Conservation (phyloP, 1,140 invertebrate species). For the Cotesia typhae region DNA sequence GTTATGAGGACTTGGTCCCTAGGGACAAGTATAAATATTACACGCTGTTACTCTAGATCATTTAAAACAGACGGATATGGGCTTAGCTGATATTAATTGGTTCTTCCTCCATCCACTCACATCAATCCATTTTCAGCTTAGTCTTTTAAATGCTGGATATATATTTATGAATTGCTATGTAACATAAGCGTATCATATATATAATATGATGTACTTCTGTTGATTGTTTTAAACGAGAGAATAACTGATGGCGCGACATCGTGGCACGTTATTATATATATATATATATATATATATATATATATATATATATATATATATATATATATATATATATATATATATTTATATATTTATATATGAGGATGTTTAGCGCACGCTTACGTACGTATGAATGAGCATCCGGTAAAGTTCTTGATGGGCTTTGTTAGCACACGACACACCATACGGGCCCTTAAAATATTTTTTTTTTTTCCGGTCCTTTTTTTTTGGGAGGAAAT, state of each 20-base stretch:
- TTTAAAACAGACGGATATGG: neutral
- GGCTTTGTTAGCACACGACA: slow-evolving; percentile 14
- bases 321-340: too few relatives aligned
- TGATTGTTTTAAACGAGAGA: slow-evolving; percentile 17
- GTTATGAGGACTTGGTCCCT: too few relatives aligned
- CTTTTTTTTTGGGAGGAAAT: neutral
- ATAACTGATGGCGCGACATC: slow-evolving; percentile 6
- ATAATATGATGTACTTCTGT: neutral
- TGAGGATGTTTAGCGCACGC: neutral
- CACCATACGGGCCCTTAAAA: slow-evolving; percentile 3
- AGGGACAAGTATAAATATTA: too few relatives aligned
- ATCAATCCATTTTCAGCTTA: too few relatives aligned
- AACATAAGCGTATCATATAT: too few relatives aligned
- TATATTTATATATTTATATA: too few relatives aligned
- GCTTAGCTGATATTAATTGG: slow-evolving; percentile 3
- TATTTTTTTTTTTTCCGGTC: neutral
- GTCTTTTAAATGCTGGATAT: too few relatives aligned
- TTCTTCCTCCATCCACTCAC: slow-evolving; percentile 5
- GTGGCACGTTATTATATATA: neutral
- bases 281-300: too few relatives aligned
- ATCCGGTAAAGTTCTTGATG: slow-evolving; percentile 12
- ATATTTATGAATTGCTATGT: too few relatives aligned
- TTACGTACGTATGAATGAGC: slow-evolving; percentile 1
- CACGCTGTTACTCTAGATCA: too few relatives aligned
- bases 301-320: too few relatives aligned